Percentiles rank a stretch among this genome's conserved stretches.
phyloP scores from a whole-genome alignment of 1,140 invertebrate genomes.

The Hirudo medicinalis region DNA sequence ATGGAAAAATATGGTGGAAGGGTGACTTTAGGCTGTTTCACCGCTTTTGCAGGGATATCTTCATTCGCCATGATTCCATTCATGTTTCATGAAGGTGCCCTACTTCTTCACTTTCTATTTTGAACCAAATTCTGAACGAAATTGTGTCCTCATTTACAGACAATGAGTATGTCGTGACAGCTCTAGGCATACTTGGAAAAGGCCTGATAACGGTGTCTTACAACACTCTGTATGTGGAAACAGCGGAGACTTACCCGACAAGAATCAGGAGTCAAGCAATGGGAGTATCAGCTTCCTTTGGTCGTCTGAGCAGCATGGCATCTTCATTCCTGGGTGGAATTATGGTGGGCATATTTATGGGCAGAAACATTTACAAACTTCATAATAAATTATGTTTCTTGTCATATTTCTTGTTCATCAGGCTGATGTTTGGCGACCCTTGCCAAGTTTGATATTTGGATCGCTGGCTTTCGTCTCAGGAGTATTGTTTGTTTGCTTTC shows the following conservation, averaged over 20 bases:
- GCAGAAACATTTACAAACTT: too few species aligned
- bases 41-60: background rate
- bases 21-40: background rate
- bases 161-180: background rate
- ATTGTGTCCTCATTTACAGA: background rate
- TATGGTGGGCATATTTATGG: slow-evolving; percentile 10
- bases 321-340: slow-evolving; percentile 43
- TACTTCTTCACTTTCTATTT: too few species aligned
- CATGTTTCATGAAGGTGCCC: slow-evolving; percentile 1
- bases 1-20: background rate
- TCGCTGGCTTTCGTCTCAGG: background rate
- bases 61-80: slow-evolving; percentile 16
- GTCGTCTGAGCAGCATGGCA: slow-evolving; percentile 58
- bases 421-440: slow-evolving; percentile 5
- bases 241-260: slow-evolving; percentile 62
- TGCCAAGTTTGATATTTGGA: slow-evolving; percentile 9
- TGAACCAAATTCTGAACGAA: too few species aligned
- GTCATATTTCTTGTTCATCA: background rate
- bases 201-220: slow-evolving; percentile 52
- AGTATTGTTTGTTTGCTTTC: background rate
- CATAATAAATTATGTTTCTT: too few species aligned
- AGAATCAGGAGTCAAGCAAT: slow-evolving; percentile 57
- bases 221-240: slow-evolving; percentile 76
- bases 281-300: slow-evolving; percentile 60
- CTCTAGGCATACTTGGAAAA: background rate